Evolutionary conservation across 92 coral and sea anemone genomes (phyloP).

Genomic region (Pocillopora grandis): DNA sequence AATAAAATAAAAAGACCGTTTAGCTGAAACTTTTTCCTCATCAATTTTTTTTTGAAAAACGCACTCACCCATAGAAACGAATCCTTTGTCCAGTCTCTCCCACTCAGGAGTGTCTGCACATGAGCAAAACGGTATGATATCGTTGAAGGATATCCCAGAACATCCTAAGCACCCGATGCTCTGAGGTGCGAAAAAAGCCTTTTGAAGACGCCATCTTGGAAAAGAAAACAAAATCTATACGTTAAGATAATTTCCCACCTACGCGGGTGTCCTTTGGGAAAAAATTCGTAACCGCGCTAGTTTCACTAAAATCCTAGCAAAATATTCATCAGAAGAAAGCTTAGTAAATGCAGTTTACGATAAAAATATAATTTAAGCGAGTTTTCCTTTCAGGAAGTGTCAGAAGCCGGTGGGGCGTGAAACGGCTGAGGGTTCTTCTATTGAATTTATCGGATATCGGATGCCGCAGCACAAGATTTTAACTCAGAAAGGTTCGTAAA

Average conservation of each 20-base stretch:
- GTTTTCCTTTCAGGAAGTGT: too few species aligned
- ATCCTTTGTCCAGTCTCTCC: constrained; percentile 33
- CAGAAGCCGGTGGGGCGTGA: too few species aligned
- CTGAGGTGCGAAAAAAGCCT: constrained; percentile 50
- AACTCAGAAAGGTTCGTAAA: too few species aligned
- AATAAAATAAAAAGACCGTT: too few species aligned
- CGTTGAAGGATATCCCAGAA: constrained; percentile 53
- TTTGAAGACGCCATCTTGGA: constrained; percentile 64
- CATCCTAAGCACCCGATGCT: constrained; percentile 47
- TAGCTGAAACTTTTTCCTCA: not conserved
- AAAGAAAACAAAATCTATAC: not conserved
- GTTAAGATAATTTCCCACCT: not conserved
- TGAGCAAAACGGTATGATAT: constrained; percentile 60
- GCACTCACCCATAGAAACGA: constrained; percentile 30
- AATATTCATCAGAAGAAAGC: too few species aligned
- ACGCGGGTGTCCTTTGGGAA: not conserved
- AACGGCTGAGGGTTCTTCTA: too few species aligned
- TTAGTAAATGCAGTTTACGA: too few species aligned
- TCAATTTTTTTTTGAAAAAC: not conserved
- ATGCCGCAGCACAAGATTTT: too few species aligned
- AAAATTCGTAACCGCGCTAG: too few species aligned
- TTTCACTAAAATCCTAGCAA: too few species aligned
- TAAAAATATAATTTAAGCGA: too few species aligned
- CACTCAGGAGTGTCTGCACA: constrained; percentile 33
- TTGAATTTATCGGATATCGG: too few species aligned